A percentile compares a stretch with the other conserved stretches of the same genome.
Evolutionary conservation across 2,888 invertebrate genomes (phyloP).

Genomic region (Norana najaformis): DNA sequence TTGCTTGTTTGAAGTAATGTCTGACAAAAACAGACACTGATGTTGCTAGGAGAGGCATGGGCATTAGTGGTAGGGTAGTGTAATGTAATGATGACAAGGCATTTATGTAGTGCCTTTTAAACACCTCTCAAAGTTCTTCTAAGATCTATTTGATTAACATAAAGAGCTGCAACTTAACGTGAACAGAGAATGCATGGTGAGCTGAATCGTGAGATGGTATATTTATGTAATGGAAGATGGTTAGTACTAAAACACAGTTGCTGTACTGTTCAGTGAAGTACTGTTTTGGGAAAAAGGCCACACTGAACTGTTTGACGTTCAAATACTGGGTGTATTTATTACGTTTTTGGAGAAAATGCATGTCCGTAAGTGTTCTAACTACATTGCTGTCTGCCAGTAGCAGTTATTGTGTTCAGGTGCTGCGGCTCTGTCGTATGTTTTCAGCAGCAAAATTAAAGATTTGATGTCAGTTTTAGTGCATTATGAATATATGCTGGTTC

Average conservation of each 20-base stretch:
- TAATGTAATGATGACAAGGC: not conserved
- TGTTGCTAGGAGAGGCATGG: not conserved
- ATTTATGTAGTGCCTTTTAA: not conserved
- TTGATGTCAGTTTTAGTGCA: not conserved
- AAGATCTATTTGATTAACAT: not conserved
- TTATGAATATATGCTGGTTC: not conserved
- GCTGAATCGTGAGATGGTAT: no score
- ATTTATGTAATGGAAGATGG: no score
- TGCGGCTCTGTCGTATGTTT: not conserved
- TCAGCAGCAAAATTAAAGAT: not conserved
- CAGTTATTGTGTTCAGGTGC: no score
- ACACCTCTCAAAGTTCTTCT: not conserved
- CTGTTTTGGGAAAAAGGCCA: not conserved
- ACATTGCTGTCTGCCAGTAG: not conserved
- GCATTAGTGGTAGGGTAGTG: not conserved
- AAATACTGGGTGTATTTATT: not conserved
- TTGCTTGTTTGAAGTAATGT: not conserved
- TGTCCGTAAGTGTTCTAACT: not conserved
- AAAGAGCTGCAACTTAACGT: no score
- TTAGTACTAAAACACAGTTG: no score
- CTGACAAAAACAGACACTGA: no score
- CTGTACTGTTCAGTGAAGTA: no score
- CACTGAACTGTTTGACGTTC: not conserved
- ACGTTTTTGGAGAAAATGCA: not conserved
- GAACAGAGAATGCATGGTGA: no score